Conservation (phyloP, 2,113 vertebrate genomes). For the Datnioides undecimradiatus region DNA sequence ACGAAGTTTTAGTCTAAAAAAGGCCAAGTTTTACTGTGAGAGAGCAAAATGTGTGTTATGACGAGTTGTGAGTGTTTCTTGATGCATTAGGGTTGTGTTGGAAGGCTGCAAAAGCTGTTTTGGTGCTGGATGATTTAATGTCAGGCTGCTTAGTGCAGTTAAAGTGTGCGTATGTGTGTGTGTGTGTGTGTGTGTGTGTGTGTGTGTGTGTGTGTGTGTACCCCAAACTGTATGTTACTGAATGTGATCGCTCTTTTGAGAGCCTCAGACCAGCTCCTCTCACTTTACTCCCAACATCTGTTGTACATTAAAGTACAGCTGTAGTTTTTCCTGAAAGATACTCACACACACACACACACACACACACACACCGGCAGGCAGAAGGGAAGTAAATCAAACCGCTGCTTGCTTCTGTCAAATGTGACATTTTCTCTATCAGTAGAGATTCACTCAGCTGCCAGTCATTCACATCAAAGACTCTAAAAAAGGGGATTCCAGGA, state of each 20-base stretch:
- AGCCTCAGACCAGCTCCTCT: conserved; percentile 43
- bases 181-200: conserved; percentile 21
- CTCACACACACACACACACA: conserved; percentile 84
- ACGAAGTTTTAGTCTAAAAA: conserved; percentile 35
- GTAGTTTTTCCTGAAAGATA: conserved; percentile 85
- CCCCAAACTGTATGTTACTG: conserved; percentile 12
- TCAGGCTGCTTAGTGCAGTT: conserved; percentile 11
- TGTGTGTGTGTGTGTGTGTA: conserved; percentile 18
- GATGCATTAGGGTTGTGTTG: conserved; percentile 30
- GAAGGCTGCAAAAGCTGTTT: conserved; percentile 28
- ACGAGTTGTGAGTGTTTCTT: conserved; percentile 38
- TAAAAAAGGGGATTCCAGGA: neutral
- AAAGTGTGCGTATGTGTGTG: conserved; percentile 20
- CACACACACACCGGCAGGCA: conserved; percentile 83
- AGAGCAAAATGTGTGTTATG: conserved; percentile 23
- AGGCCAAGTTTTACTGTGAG: conserved; percentile 10
- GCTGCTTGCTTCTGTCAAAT: conserved; percentile 83
- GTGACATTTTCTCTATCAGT: conserved; percentile 83
- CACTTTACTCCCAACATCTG: conserved; percentile 83
- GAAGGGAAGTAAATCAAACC: conserved; percentile 85
- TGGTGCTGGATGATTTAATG: conserved; percentile 41
- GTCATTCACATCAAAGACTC: conserved; percentile 30
- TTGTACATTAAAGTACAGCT: conserved; percentile 88
- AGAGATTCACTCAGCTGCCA: conserved; percentile 76
- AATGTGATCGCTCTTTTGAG: conserved; percentile 57